These are phyloP conservation scores for Clamator glandarius DNA, from an alignment of 2,797 vertebrate species.

Conservation along the genomic window DNA sequence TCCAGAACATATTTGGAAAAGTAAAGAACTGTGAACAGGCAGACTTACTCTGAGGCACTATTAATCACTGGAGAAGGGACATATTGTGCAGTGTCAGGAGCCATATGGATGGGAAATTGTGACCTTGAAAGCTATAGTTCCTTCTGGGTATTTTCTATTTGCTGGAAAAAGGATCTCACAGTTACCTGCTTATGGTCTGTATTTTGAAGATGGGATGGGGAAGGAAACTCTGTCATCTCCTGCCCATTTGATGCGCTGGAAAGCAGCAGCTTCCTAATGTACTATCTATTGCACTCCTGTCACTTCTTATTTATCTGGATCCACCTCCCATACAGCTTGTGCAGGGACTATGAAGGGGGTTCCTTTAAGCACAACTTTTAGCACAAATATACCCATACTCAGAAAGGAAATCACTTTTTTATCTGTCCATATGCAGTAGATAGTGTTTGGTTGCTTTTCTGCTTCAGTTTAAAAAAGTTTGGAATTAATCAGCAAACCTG, in stretches of 20 bases:
- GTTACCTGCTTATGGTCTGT: not conserved
- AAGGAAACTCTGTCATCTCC: not conserved
- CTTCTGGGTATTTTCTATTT: not conserved
- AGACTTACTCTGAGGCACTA: not conserved
- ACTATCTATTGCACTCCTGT: not conserved
- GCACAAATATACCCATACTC: not conserved
- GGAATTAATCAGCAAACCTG: not conserved
- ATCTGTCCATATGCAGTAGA: not conserved
- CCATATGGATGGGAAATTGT: not conserved
- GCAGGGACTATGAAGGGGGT: not conserved
- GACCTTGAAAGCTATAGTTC: not conserved
- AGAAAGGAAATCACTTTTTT: not conserved
- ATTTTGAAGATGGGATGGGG: not conserved
- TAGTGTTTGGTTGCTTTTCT: not conserved
- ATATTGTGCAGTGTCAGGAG: not conserved
- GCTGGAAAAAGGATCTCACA: not conserved
- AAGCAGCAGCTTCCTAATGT: not conserved
- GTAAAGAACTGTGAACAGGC: not conserved
- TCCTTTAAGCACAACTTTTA: not conserved
- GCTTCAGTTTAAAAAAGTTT: not conserved
- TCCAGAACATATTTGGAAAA: not conserved
- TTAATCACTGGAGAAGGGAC: not conserved
- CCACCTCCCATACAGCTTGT: not conserved
- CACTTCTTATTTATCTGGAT: not conserved
- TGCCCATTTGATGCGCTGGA: not conserved